Percentiles rank a stretch among this genome's conserved stretches.
Evolutionary conservation across 1,140 invertebrate species (phyloP).

Genomic region (Venustaconcha ellipsiformis): DNA sequence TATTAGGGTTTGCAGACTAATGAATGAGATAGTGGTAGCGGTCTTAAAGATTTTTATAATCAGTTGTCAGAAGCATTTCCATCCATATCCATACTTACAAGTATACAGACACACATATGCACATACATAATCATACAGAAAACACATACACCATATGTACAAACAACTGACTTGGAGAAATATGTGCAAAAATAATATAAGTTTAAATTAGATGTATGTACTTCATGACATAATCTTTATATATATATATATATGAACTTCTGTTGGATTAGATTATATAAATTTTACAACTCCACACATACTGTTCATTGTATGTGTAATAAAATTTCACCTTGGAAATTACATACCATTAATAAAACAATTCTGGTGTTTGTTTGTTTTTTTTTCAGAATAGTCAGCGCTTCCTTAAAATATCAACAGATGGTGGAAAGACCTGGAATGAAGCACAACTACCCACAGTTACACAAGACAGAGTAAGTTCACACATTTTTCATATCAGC

Average conservation of each 20-base stretch:
- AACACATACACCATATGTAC: too few species aligned
- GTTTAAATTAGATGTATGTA: not conserved
- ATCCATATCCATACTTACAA: too few species aligned
- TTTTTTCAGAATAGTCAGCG: constrained; percentile 36
- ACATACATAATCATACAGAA: too few species aligned
- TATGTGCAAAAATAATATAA: not conserved
- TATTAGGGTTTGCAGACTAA: too few species aligned
- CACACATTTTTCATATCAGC: too few species aligned
- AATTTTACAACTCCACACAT: constrained; percentile 2
- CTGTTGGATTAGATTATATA: not conserved
- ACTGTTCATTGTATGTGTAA: not conserved
- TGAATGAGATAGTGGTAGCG: too few species aligned
- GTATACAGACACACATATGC: too few species aligned
- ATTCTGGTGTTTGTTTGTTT: not conserved
- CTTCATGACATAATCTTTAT: too few species aligned
- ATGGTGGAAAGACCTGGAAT: constrained; percentile 57
- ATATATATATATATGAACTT: too few species aligned
- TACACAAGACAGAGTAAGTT: constrained; percentile 55
- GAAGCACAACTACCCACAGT: constrained; percentile 61
- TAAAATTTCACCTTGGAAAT: not conserved
- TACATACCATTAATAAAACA: constrained; percentile 1
- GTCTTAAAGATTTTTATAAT: too few species aligned
- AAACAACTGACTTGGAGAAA: not conserved
- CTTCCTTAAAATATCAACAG: constrained; percentile 57
- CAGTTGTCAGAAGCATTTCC: too few species aligned